Base-by-base conservation (phyloP, 2,113 vertebrate species). In the Alligator sinensis region DNA sequence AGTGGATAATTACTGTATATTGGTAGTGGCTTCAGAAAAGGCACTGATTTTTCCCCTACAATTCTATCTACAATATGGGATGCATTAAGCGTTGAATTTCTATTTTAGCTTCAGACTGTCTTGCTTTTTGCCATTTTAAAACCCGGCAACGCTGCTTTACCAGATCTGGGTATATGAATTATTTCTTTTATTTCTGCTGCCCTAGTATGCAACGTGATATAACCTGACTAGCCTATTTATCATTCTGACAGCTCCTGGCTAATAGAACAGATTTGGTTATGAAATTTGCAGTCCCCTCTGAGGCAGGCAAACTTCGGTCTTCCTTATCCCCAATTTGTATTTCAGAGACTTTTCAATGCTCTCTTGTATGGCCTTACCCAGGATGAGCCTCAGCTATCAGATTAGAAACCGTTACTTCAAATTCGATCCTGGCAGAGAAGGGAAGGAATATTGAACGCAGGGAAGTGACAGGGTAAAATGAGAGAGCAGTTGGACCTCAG, bases 161-260 rank as follows among this genome's bases (percentile, higher is more conserved):
- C 84, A 95, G 81, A 93, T 95, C 88, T 94, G 78, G 92, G 72
- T 27, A 17, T 88, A 38, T 96, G 95, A 97, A 91, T 96, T 87
- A 93, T 94, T 90, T 92, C 76, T 86, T 64, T 54, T 58, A 77
- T 94, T 87, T 92, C 84, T 88, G 79, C 59, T 68, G 76, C 66
- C 62, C 82, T 89, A 34, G 38, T 95, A 93, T 80, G 93, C 96
- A 96, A 93, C 95, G 93, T 10, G 60, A 90, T 95, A 95, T 95
- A 96, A 96, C 86, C 96, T 47, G 85, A 89, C 81, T 74, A 79
- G 86, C 84, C 94, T 93, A 96, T 97, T 96, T 93, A 94, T 97
- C 95, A 96, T 88, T 86, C 88, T 96, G 97, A 97, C 96, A 97
- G 94, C 89, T 91, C 84, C 93, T 83, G 84, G 82, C 86, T 84